Base-by-base conservation (phyloP, 2,888 invertebrate genomes). In the Oscheius sp. region DNA sequence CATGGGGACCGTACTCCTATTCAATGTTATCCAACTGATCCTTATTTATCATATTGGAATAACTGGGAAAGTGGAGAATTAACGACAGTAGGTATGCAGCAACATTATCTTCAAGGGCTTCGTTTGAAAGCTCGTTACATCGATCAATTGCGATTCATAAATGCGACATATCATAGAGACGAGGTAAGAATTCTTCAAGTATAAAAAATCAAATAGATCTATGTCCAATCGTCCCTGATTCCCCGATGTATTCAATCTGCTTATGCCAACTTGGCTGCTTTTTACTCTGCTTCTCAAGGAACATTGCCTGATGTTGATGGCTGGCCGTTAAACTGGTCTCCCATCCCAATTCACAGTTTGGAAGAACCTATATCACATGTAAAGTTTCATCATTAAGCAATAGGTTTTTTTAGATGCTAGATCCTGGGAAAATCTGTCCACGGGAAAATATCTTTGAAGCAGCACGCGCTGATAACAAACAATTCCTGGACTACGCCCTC, bases 1-100 rank as follows among this genome's bases (percentile, higher is more conserved):
- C 69, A 69, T 63, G 69, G 69, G 1, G 65, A 65, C 44, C 20
- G 69, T 9, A 69, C 69, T 1, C 69, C 69, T 1, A 20, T 69
- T 32, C n/a, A 33, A n/a, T 51, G 51, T n/a, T 62, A 28, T n/a
- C 64, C 64, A 22, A 65, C 56, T 12, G 69, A 69, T 47, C 69
- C 69, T 14, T 41, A 69, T 28, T 49, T 54, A 9, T 30, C 44
- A 3, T 32, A 45, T 32, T 69, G 62, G 63, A 44, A 41, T 5
- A 20, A 4, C 4, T n/a, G 22, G 33, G 56, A 57, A n/a, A 9
- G 12, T 3, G 69, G 69, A 47, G 54, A 62, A 36, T 26, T 69
- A 14, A 57, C 65, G 1, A 45, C 47, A 33, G 69, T 69, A 8
- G 68, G 68, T n/a, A 68, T 68, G 68, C 24, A 30, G 0, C 63